Evolutionary conservation across 1,140 invertebrate species (phyloP), one percentile per base, ranked within the genome.

Genomic region (Papilio dardanus): DNA sequence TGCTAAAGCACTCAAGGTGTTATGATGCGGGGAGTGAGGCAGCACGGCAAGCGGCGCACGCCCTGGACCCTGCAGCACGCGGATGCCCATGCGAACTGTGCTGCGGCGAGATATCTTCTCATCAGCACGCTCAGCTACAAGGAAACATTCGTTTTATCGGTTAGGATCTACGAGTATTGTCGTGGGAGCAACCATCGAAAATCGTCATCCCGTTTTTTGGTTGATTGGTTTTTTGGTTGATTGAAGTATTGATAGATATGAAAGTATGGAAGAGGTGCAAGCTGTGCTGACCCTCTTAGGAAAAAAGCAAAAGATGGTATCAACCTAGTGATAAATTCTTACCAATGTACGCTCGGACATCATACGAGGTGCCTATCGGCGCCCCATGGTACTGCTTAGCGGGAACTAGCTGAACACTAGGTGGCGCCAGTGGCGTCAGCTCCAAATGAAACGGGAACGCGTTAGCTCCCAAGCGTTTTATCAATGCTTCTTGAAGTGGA

Each of bases 371-470:
- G 14, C 98, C 98, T 71, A 98, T 98, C 0, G 97, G 97, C 1
- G 97, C 96, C 0, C 98, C 98, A 74, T 96, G 96, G 90, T 99
- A 98, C 84, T 98, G 96, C 86, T 98, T 97, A 6, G 97, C 97
- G 2, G 97, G 97, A 24, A 98, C 97, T 76, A 98, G 93, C 86
- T 98, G 97, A 31, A 98, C 97, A 71, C 97, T 98, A 10, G 98
- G 97, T 33, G 97, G 97, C 35, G 97, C 97, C 76, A 97, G 93
- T 28, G 96, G 95, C 1, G 96, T 96, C 68, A 98, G 94, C 83
- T 96, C 95, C 94, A 98, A 95, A 66, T 96, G 96, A 83, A 98
- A 97, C 0, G 97, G 96, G 87, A 96, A 96, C 1, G 97, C 96
- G 74, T 97, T 96, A 10, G 96, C 93, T 10, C 97, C 97, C 42